Base-by-base conservation (phyloP, 2,797 vertebrate species). In the Neoniphon sammara region DNA sequence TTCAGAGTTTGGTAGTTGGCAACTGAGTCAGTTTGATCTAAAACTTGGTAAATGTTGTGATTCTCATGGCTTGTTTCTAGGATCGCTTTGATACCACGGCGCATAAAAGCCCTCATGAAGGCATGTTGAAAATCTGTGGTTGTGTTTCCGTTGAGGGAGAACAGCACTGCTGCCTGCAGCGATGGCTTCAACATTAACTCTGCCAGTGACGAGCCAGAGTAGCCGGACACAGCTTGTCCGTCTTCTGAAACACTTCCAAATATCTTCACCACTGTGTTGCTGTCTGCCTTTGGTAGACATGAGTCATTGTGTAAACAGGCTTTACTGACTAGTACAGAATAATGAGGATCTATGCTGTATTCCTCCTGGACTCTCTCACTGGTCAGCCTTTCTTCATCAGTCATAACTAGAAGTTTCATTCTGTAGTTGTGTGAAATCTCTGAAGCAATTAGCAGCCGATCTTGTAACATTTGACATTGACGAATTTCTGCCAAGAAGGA, bases 321-420 rank as follows among this genome's bases (percentile, higher is more conserved):
- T 6, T 14, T 61, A 20, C 47, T 73, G 47, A 86, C 59, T 39
- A 62, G 66, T 0, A 76, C 15, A 1, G 86, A 89, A 65, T 84
- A 59, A 30, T 23, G 25, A 47, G 86, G 88, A 42, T 89, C 84
- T 44, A 25, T 8, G 61, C 47, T 76, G 81, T 87, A 84, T 34
- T 88, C 88, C 25, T 73, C 30, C 3, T 70, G 75, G 34, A 71
- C 83, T 57, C 46, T 31, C 23, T 60, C 78, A 27, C 11, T 2
- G n/a, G 84, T 89, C 12, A 63, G 60, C 17, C 23, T 17, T 1
- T 86, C 85, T 10, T 7, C 3, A 30, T 88, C 87, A 18, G 82
- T 56, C 57, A 80, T 73, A 15, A 87, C 31, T 14, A 87, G 64
- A 56, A 85, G 50, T 7, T 83, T 84, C 18, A 54, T 65, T 42